phyloP scores from a whole-genome alignment of 2,113 vertebrate genomes.

The Oophaga pumilio region DNA sequence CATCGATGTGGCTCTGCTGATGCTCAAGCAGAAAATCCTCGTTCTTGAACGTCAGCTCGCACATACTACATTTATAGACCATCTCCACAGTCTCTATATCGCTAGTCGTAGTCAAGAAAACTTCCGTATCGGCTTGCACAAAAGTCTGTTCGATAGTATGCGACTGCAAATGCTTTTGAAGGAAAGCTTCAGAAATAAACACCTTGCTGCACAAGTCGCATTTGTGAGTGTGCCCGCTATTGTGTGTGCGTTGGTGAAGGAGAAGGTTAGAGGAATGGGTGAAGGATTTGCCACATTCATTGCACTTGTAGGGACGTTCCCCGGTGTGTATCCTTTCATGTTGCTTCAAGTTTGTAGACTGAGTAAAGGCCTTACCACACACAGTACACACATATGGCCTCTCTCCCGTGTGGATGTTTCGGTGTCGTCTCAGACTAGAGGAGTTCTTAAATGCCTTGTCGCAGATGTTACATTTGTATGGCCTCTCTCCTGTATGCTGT shows the following conservation, averaged over 20 bases:
- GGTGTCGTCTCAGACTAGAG: slow-evolving; percentile 86
- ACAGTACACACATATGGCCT: slow-evolving; percentile 83
- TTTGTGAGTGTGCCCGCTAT: slow-evolving; percentile 48
- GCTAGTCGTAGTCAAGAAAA: slow-evolving; percentile 67
- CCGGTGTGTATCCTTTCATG: slow-evolving; percentile 90
- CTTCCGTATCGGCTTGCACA: slow-evolving; percentile 60
- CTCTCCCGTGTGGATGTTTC: slow-evolving; percentile 87
- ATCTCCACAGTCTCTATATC: slow-evolving; percentile 75
- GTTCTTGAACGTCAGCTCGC: slow-evolving; percentile 76
- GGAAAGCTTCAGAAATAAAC: slow-evolving; percentile 66
- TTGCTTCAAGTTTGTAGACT: slow-evolving; percentile 89
- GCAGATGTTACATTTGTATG: slow-evolving; percentile 85
- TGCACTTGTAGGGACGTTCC: slow-evolving; percentile 80
- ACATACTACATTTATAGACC: slow-evolving; percentile 78
- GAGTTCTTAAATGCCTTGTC: slow-evolving; percentile 94
- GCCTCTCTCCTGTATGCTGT: slow-evolving; percentile 90
- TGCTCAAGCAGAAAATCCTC: slow-evolving; percentile 77
- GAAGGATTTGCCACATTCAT: slow-evolving; percentile 83
- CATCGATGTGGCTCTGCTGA: slow-evolving; percentile 71
- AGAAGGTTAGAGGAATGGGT: slow-evolving; percentile 88
- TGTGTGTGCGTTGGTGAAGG: slow-evolving; percentile 80
- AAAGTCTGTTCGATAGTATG: slow-evolving; percentile 73
- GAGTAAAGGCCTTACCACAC: slow-evolving; percentile 87
- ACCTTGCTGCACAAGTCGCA: slow-evolving; percentile 64
- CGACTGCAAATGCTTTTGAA: slow-evolving; percentile 71